Evolutionary conservation across 2,888 invertebrate species (phyloP), one percentile per base, ranked within the genome.

Genomic region (Pyralis farinalis): DNA sequence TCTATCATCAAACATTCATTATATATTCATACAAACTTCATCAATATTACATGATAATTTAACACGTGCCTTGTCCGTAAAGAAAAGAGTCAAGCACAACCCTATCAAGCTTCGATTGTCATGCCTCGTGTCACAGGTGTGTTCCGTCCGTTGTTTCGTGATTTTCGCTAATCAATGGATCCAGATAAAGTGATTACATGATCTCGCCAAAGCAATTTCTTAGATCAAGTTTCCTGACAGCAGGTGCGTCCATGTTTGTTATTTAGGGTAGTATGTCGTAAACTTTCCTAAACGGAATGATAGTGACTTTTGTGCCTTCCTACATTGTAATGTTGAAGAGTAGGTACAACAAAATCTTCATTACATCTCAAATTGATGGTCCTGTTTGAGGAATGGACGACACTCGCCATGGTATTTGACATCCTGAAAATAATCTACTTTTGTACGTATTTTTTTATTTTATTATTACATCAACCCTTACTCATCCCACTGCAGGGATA

Each of bases 141-240:
- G 12, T 46, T 35, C 35, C 30, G 46, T 38, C 42, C 50, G 58
- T 63, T 58, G 52, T 49, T 68, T 73, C 66, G 65, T 77, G 86
- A 85, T 86, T 86, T 83, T 63, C 66, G 35, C 67, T 79, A 82
- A 82, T 84, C 84, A 82, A 82, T 72, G 77, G 63, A 61, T 68
- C 59, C 53, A 60, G 55, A 58, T 49, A 62, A 67, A 63, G 55
- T 58, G 61, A 65, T 63, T 57, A 47, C 55, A 62, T 65, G 62
- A 56, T 56, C 53, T 49, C 43, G 56, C 63, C 20, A 16, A 61
- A 71, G 70, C 82, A 86, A 86, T 85, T 81, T 83, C 83, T 86
- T 86, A 84, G 64, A 58, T 54, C 48, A 25, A 51, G 46, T 54
- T 55, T 51, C 52, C 44, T 46, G 58, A 42, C 42, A 47, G 41